Base-by-base conservation (phyloP, 2,113 vertebrate species). In the Siniperca knerii region DNA sequence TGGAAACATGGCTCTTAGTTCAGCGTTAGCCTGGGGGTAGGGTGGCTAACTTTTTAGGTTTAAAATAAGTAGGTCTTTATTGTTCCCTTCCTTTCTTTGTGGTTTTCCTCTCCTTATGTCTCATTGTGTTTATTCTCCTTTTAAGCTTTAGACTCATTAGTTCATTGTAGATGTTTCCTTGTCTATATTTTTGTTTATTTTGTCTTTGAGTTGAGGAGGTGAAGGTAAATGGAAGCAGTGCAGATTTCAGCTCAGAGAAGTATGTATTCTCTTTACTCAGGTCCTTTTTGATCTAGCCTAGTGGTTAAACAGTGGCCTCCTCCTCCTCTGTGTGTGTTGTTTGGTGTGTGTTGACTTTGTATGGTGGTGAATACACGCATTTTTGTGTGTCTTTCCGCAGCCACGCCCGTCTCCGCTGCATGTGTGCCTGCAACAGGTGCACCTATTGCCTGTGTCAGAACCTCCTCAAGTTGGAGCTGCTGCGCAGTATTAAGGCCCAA, bases 381-480 rank as follows among this genome's bases (percentile, higher is more conserved):
- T 95, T 98, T 94, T 95, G 83, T 94, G 90, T 98, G 96, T 98
- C 96, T 98, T 94, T 98, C 95, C 94, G 94, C 98, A 99, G 98
- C 96, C 97, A 98, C 94, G 95, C 95, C 97, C 97, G 96, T 94
- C 97, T 98, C 95, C 97, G 97, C 97, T 98, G 98, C 96, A 93
- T 98, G 97, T 99, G 98, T 94, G 93, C 96, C 97, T 98, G 97
- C 97, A 99, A 98, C 97, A 98, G 97, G 96, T 99, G 98, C 93
- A 97, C 97, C 94, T 98, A 97, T 97, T 99, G 98, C 98, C 96
- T 99, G 97, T 98, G 97, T 99, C 98, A 98, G 96, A 99, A 97
- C 97, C 96, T 99, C 96, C 97, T 99, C 96, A 97, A 96, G 97
- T 97, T 97, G 97, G 97, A 98, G 96, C 97, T 99, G 96, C 97